Base-by-base conservation (phyloP, 2,113 vertebrate species). In the Chionomys nivalis region DNA sequence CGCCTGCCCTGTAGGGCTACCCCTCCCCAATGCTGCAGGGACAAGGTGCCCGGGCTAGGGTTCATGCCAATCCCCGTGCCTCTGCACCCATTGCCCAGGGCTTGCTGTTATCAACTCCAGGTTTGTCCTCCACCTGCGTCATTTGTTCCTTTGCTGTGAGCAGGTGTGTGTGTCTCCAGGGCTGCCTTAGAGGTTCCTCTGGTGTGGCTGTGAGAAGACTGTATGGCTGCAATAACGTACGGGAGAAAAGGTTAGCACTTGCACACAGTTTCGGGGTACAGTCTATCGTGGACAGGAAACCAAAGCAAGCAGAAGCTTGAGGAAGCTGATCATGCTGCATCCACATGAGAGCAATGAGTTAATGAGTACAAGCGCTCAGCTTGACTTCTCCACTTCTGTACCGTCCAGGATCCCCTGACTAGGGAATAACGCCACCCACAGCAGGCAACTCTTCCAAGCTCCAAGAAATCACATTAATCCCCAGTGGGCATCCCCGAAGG, bases 41-140 rank as follows among this genome's bases (percentile, higher is more conserved):
- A 12, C 68, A 3, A 3, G 28, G 21, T 28, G 3, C 26, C 10
- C 4, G 0, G 17, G 23, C 23, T 36, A 16, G 33, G 2, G 3
- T 12, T 65, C 47, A 42, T 7, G 16, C 12, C 19, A 3, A 47
- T 39, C n/a, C 36, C 63, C 13, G 1, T 14, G 19, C 65, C 7
- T 0, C n/a, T 70, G 47, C 3, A 23, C 47, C 24, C 24, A 39
- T 7, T 55, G 42, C 28, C 31, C 16, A 33, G 73, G 21, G 23
- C 33, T 77, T n/a, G 1, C 58, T 21, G 19, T 21, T 7, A 58
- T 21, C 58, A 58, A 5, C 58, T 42, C 58, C 16, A 85, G 61
- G 7, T 44, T 44, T 65, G 14, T 31, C 39, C 73, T 52, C 31
- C 31, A 12, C 16, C 87, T 42, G 5, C 52, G 31, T 42, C 9